These are phyloP conservation scores for Tenodera sinensis DNA, from an alignment of 2,888 invertebrate species.

Conservation along the genomic window DNA sequence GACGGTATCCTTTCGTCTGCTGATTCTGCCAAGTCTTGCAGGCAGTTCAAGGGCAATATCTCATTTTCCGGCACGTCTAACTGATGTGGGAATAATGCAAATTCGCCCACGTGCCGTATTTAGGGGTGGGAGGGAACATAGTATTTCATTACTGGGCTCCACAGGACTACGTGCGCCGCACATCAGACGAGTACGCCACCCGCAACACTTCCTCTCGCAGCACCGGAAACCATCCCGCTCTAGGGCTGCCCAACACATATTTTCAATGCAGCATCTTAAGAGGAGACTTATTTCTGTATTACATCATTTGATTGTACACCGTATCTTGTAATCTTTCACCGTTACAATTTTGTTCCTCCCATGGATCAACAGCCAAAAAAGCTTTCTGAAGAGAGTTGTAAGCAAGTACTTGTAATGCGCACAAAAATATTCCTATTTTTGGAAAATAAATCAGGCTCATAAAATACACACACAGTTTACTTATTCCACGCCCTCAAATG, in stretches of 20 bases:
- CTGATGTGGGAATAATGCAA: constrained; percentile 11
- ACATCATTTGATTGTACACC: no score
- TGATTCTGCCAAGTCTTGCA: background rate
- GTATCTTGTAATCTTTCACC: no score
- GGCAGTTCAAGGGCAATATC: constrained; percentile 9
- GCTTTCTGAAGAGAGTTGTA: no score
- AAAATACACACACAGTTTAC: no score
- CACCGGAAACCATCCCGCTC: background rate
- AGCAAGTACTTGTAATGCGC: no score
- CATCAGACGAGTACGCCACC: background rate
- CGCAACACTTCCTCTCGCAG: background rate
- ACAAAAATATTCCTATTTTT: no score
- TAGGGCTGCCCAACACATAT: background rate
- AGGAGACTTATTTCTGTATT: no score
- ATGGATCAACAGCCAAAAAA: no score
- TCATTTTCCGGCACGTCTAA: constrained; percentile 9
- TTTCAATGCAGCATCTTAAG: background rate
- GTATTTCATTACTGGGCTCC: background rate
- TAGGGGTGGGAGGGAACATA: background rate
- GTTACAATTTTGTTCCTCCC: no score
- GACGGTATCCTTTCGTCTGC: background rate
- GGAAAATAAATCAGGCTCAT: no score
- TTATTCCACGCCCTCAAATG: no score
- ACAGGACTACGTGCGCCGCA: background rate
- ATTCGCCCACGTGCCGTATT: background rate